These are phyloP conservation scores for Talpa occidentalis DNA, from an alignment of 2,113 vertebrate species.

Conservation along the genomic window DNA sequence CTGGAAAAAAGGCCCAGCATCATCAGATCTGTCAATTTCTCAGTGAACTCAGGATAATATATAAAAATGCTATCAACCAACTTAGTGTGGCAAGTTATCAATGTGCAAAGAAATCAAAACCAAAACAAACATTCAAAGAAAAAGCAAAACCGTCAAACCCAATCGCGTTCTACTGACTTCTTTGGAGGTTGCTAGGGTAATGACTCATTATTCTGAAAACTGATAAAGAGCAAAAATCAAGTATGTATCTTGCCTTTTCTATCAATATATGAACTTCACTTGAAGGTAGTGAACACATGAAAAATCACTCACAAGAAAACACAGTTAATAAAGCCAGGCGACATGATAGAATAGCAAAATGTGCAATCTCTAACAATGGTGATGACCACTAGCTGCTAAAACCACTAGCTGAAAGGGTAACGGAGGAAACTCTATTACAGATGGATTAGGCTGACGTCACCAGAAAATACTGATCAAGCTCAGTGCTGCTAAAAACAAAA, in stretches of 20 bases:
- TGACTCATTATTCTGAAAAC: neutral
- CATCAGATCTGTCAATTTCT: neutral
- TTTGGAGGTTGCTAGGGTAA: neutral
- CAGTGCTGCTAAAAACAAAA: neutral
- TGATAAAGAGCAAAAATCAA: neutral
- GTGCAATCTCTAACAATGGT: neutral
- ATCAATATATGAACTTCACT: neutral
- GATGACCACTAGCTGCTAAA: neutral
- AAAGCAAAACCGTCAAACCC: neutral
- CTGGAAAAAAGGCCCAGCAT: neutral
- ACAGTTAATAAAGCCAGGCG: neutral
- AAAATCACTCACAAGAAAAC: neutral
- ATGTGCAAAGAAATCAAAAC: neutral
- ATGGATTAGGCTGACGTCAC: neutral
- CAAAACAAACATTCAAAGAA: neutral
- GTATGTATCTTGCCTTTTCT: neutral
- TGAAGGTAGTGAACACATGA: constrained; percentile 6
- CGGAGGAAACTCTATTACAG: neutral
- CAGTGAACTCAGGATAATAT: neutral
- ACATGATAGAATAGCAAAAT: neutral
- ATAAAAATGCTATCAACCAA: neutral
- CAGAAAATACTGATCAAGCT: neutral
- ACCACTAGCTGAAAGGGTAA: neutral
- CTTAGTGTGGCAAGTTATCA: neutral
- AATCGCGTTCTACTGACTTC: neutral